Evolutionary conservation across 2,113 vertebrate species (phyloP).

Genomic region (Telmatochromis brachygnathus): DNA sequence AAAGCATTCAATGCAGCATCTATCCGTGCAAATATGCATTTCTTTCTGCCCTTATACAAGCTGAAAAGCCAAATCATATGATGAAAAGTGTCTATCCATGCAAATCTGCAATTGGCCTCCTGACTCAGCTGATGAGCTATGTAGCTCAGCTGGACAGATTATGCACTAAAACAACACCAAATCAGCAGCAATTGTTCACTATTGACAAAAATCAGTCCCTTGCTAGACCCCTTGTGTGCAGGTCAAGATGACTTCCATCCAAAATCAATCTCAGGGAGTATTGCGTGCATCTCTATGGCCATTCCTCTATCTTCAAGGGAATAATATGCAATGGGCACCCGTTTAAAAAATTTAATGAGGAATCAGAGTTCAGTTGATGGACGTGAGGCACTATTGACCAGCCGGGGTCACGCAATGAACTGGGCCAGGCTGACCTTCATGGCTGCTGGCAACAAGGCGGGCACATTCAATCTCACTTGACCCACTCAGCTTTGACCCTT

Average conservation of each 20-base stretch:
- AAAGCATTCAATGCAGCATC: conserved; percentile 33
- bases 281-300: conserved; percentile 3
- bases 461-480: conserved; percentile 71
- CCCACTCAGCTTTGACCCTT: conserved; percentile 52
- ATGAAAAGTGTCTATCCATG: conserved; percentile 42
- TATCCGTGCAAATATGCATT: conserved; percentile 25
- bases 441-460: conserved; percentile 54
- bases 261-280: conserved; percentile 57
- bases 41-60: background rate
- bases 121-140: conserved; percentile 54
- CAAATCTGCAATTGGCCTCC: conserved; percentile 46
- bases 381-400: conserved; percentile 50
- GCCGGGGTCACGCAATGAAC: conserved; percentile 53
- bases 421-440: conserved; percentile 38
- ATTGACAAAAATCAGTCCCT: conserved; percentile 47
- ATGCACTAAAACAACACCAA: conserved; percentile 39
- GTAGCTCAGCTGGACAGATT: conserved; percentile 12
- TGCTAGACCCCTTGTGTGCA: background rate
- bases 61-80: conserved; percentile 21
- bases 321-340: conserved; percentile 20
- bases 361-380: conserved; percentile 44
- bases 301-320: conserved; percentile 30
- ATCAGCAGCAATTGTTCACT: conserved; percentile 57
- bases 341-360: conserved; percentile 55
- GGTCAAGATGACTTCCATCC: conserved; percentile 58